Base-by-base conservation (phyloP, 2,113 vertebrate genomes). In the Pachyramphus minor region DNA sequence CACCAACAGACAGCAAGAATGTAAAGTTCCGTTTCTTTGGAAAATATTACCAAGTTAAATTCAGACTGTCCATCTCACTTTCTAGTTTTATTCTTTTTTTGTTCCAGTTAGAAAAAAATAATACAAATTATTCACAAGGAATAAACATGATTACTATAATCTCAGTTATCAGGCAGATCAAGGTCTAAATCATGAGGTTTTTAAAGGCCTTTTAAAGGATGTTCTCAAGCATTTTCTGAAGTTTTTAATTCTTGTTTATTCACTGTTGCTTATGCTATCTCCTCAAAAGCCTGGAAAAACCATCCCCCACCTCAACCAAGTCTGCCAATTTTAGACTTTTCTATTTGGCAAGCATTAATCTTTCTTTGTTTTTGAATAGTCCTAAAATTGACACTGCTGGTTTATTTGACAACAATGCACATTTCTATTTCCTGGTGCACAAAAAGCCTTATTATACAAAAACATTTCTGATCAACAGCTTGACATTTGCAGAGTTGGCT, bases 381-480 rank as follows among this genome's bases (percentile, higher is more conserved):
- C 44, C 28, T 71, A 71, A 87, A 94, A 89, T 72, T 83, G 78
- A 90, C 44, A n/a, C 27, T 80, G 23, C 52, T 78, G 24, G 80
- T 91, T 93, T 68, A 90, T 96, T 95, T 96, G 56, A 94, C 47
- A 75, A 81, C 66, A 94, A 50, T 84, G 24, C 23, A 94, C 59
- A 81, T 95, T 96, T 96, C 63, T 96, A 39, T 60, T 96, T 97
- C 37, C 74, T 90, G 21, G 9, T 89, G 25, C 55, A 87, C 72
- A 96, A 64, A 91, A 72, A 44, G 31, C 14, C 18, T 89, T 73
- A 27, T 72, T 93, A 76, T 69, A 33, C 9, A 49, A 93, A 91
- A 97, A 47, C 23, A 27, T 72, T 66, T 66, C 52, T 71, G 22
- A 84, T 59, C 74, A 97, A 27, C 37, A 86, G 23, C 15, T 84